A percentile compares a stretch with the other conserved stretches of the same genome.
Evolutionary conservation across 2,113 vertebrate species (phyloP).

Genomic region (Tupaia tana): DNA sequence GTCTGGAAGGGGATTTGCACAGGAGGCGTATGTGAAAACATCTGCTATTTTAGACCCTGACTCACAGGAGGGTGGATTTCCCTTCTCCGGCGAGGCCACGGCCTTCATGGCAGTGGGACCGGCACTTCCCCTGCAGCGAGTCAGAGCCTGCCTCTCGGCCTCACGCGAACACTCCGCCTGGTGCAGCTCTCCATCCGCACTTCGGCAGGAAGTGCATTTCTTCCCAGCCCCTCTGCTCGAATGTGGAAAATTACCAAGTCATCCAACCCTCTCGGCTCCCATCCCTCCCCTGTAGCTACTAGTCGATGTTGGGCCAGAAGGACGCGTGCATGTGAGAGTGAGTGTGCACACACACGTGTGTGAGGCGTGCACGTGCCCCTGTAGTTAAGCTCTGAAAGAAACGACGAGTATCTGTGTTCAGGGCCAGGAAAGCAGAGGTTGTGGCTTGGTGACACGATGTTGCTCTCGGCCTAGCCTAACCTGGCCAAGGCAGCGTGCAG

Average conservation of each 20-base stretch:
- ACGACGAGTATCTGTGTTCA: not conserved
- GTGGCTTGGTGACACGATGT: not conserved
- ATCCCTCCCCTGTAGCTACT: not conserved
- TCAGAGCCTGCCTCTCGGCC: not conserved
- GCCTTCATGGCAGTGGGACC: not conserved
- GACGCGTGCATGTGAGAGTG: too few relatives aligned
- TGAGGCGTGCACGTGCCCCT: not conserved
- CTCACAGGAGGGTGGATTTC: not conserved
- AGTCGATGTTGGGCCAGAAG: not conserved
- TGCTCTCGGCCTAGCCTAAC: not conserved
- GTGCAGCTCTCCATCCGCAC: not conserved
- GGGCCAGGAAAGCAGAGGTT: not conserved
- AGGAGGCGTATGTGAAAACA: not conserved
- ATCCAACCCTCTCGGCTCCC: not conserved
- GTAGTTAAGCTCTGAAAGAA: not conserved
- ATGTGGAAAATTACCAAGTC: not conserved
- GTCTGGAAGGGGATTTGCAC: not conserved
- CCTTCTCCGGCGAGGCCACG: not conserved
- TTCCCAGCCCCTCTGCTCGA: not conserved
- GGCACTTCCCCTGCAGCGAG: not conserved
- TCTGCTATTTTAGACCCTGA: not conserved
- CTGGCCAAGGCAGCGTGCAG: not conserved
- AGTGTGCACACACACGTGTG: too few relatives aligned
- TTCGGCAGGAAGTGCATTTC: not conserved
- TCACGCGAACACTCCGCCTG: not conserved